These are phyloP conservation scores for Hippocampus comes DNA, from an alignment of 2,113 vertebrate species.

Conservation along the genomic window DNA sequence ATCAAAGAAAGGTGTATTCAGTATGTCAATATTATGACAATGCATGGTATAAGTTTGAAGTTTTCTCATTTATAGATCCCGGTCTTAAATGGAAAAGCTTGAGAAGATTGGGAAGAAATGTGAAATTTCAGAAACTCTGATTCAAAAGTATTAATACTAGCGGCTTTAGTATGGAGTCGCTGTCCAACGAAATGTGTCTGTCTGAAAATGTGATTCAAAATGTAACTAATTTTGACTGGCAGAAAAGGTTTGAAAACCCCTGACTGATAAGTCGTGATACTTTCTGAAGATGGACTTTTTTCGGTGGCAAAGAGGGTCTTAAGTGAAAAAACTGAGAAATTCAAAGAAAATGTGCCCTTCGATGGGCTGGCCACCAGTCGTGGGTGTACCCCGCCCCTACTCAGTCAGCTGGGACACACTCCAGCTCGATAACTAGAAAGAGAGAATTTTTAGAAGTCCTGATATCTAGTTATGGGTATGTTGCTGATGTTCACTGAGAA, in stretches of 20 bases:
- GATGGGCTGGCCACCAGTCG: not conserved
- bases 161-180: too few species aligned
- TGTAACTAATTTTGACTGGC: too few species aligned
- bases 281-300: too few species aligned
- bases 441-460: not conserved
- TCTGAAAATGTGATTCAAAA: too few species aligned
- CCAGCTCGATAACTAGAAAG: not conserved
- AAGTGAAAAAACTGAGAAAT: not conserved
- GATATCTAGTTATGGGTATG: not conserved
- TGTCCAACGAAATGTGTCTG: too few species aligned
- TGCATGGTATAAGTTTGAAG: not conserved
- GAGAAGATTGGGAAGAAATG: too few species aligned
- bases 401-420: not conserved
- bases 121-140: too few species aligned
- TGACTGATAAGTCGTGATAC: too few species aligned
- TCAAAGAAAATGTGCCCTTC: not conserved
- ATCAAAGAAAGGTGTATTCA: not conserved
- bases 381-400: not conserved
- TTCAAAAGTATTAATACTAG: too few species aligned
- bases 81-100: too few species aligned
- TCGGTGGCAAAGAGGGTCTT: not conserved
- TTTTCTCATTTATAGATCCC: not conserved
- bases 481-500: not conserved
- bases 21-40: not conserved
- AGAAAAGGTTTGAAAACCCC: too few species aligned